Evolutionary conservation across 2,797 vertebrate species (phyloP).

Genomic region (Tiaroga cobitis): DNA sequence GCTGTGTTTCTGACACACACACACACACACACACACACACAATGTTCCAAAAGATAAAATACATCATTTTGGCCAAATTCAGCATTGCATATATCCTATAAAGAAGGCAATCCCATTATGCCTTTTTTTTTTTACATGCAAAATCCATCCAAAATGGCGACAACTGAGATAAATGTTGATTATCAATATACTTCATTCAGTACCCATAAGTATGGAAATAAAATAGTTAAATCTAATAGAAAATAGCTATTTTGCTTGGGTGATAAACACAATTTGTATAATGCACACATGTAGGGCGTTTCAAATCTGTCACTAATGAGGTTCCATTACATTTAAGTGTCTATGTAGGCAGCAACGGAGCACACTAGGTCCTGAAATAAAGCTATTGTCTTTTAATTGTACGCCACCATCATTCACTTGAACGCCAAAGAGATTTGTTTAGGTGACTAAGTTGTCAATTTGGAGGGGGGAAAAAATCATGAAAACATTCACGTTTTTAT

Average conservation of each 20-base stretch:
- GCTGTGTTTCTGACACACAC: neutral
- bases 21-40: neutral
- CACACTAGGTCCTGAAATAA: neutral
- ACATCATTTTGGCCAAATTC: neutral
- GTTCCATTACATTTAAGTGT: neutral
- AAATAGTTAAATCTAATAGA: neutral
- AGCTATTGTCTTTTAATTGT: neutral
- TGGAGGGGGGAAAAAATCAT: neutral
- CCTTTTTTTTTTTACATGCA: neutral
- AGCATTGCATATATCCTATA: neutral
- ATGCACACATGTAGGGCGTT: neutral
- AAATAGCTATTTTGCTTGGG: neutral
- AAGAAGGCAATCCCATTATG: neutral
- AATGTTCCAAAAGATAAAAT: neutral
- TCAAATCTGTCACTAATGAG: neutral
- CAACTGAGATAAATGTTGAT: neutral
- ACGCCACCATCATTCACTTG: slow-evolving; percentile 13
- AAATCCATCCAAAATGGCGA: neutral
- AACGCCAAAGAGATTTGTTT: slow-evolving; percentile 30
- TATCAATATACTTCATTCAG: neutral
- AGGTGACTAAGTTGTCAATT: neutral
- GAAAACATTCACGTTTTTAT: neutral
- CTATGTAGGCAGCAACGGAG: neutral
- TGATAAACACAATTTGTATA: neutral
- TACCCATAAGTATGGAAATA: too few species aligned